Percentiles rank a stretch among this genome's conserved stretches.
These are phyloP conservation scores for Stigmatopora argus DNA, from an alignment of 2,113 vertebrate species.

Conservation along the genomic window DNA sequence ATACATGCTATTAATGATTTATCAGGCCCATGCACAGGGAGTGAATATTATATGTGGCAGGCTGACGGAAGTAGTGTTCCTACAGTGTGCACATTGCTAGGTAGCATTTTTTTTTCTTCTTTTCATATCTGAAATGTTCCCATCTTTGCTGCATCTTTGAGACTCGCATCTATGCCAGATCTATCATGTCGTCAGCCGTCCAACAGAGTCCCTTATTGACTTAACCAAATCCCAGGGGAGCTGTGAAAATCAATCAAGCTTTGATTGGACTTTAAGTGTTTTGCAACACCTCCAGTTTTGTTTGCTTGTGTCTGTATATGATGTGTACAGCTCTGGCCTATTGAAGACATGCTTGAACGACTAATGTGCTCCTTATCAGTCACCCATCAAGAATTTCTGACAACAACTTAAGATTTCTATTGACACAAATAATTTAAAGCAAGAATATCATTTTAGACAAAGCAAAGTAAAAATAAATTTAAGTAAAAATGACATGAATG, in stretches of 20 bases:
- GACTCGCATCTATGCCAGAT: constrained; percentile 35
- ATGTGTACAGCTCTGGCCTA: constrained; percentile 13
- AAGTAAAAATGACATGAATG: neutral
- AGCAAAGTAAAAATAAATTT: neutral
- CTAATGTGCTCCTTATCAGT: neutral
- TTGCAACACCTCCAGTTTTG: constrained; percentile 40
- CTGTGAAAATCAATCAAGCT: constrained; percentile 58
- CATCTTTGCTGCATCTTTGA: constrained; percentile 6
- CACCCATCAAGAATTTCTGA: neutral
- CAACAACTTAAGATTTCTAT: neutral
- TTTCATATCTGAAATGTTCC: neutral
- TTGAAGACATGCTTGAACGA: neutral
- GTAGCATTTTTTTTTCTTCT: neutral
- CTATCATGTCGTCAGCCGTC: constrained; percentile 62
- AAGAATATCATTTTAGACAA: too few species aligned
- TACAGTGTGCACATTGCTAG: constrained; percentile 12
- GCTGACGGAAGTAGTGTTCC: constrained; percentile 44
- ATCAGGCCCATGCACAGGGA: constrained; percentile 30
- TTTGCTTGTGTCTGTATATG: constrained; percentile 7
- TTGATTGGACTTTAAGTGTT: constrained; percentile 50
- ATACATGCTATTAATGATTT: constrained; percentile 59
- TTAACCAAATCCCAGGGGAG: constrained; percentile 43
- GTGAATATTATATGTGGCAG: constrained; percentile 57
- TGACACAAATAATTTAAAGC: too few species aligned
- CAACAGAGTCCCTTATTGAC: constrained; percentile 61